Base-by-base conservation (phyloP, 2,797 vertebrate species). In the Anas georgica region DNA sequence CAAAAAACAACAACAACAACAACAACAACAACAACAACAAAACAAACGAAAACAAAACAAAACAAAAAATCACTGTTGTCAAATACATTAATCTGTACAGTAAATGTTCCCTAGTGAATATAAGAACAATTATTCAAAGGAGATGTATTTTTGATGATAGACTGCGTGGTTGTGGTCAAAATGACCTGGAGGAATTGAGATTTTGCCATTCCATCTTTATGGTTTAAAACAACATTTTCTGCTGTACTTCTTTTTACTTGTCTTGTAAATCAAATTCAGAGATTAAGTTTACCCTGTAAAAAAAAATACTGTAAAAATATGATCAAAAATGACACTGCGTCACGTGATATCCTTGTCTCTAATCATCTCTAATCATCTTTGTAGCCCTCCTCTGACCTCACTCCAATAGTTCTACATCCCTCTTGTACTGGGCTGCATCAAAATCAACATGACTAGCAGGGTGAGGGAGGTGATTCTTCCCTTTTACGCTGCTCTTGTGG, bases 71-170 rank as follows among this genome's bases (percentile, higher is more conserved):
- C 18, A n/a, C 6, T 64, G 2, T 26, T 64, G 10, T 35, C 12
- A 68, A 68, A 54, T 9, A 1, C 45, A 3, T 50, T 48, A 5
- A n/a, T 62, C 22, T 74, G 3, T 28, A 17, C 14, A 83, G 45
- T 2, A 41, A 58, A 41, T 3, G 2, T 66, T 66, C 15, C 2
- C 4, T 15, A 41, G 1, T 45, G 31, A 55, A 70, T 22, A 31
- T 22, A 60, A 72, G 22, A 68, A 23, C 12, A 41, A 26, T 39
- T 66, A 31, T 28, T 86, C 10, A 68, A 52, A 72, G 2, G 4
- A 45, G 15, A 0, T 37, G 4, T 0, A 26, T 4, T 54, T 73
- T 54, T 68, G 2, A 28, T 58, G 22, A 33, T 10, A 67, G 3
- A 37, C 23, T 74, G 2, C 1, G 8, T 3, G 2, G 10, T 8